phyloP scores from a whole-genome alignment of 2,797 vertebrate species.

The Ambastaia sidthimunki region DNA sequence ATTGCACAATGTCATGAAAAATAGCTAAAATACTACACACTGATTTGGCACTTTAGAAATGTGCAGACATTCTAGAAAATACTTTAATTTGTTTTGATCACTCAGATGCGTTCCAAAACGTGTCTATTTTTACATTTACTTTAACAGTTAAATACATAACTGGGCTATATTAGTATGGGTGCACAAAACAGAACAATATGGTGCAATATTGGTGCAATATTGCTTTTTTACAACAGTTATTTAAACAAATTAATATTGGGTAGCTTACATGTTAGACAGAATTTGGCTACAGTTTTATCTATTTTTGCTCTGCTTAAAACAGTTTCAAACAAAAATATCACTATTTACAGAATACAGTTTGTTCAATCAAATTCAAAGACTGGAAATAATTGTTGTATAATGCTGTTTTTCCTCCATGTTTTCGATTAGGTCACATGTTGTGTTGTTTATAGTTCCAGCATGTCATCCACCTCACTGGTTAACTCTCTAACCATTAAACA shows the following conservation, averaged over 20 bases:
- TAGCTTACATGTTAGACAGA: neutral
- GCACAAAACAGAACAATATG: neutral
- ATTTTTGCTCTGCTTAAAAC: neutral
- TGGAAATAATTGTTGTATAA: neutral
- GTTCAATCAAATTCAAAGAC: neutral
- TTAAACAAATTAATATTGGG: too few species aligned
- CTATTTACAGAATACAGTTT: neutral
- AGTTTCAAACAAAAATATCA: neutral
- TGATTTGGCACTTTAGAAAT: neutral
- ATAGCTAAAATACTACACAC: neutral
- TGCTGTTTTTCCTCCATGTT: neutral
- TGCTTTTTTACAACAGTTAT: neutral
- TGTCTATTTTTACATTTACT: neutral
- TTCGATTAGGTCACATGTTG: conserved; percentile 13
- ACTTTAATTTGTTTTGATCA: too few species aligned
- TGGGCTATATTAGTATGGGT: too few species aligned
- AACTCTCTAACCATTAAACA: neutral
- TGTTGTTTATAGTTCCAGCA: conserved; percentile 24
- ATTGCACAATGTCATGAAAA: neutral
- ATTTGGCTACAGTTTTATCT: neutral
- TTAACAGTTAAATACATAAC: neutral
- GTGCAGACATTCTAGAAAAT: too few species aligned
- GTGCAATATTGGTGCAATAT: neutral
- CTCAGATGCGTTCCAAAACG: neutral
- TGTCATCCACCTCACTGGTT: conserved; percentile 1